phyloP scores from a whole-genome alignment of 2,113 vertebrate genomes.

The Aviceda subcristata region DNA sequence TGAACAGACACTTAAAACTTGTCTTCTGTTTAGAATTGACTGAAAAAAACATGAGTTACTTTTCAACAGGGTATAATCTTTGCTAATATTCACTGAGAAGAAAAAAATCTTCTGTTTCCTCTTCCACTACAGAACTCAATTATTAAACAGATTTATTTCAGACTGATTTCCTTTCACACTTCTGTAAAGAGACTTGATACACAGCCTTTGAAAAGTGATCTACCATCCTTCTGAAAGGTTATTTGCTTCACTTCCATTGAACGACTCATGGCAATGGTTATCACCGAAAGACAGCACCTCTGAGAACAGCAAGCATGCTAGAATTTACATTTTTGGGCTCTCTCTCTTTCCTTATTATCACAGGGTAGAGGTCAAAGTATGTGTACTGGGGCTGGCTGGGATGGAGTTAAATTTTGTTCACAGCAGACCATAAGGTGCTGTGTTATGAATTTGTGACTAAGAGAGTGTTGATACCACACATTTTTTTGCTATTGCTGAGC shows the following conservation, averaged over 20 bases:
- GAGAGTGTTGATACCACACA: background rate
- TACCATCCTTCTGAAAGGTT: background rate
- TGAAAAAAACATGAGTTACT: accelerated
- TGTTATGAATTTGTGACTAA: background rate
- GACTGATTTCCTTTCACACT: background rate
- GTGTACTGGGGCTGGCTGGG: background rate
- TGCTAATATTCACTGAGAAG: background rate
- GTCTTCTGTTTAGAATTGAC: background rate
- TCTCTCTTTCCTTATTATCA: background rate
- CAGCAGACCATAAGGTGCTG: background rate
- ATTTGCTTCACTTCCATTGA: background rate
- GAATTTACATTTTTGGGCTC: background rate
- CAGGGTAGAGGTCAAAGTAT: background rate
- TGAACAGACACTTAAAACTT: background rate
- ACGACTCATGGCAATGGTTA: background rate
- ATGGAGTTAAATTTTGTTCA: background rate
- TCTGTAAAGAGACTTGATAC: background rate
- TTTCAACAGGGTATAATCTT: background rate
- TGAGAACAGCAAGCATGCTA: background rate
- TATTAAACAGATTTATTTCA: background rate
- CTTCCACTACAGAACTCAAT: background rate
- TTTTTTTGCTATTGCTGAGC: background rate
- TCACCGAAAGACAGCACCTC: background rate
- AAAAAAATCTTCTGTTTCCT: background rate
- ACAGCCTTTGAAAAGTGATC: background rate